A percentile compares a stretch with the other conserved stretches of the same genome.
Conservation (phyloP, 1,140 invertebrate genomes). For the Spodoptera frugiperda region DNA sequence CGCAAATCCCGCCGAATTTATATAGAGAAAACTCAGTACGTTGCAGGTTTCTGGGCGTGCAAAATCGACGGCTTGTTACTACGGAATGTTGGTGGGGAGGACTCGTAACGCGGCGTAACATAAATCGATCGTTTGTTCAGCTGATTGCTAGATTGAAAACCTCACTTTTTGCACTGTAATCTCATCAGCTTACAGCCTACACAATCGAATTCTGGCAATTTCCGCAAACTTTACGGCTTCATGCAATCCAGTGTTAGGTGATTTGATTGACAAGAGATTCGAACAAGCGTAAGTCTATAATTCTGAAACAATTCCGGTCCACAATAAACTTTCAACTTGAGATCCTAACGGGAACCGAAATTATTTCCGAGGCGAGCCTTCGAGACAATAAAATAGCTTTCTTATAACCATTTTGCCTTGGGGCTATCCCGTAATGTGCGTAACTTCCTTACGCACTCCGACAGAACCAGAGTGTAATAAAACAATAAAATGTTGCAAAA, state of each 20-base stretch:
- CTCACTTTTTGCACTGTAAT: slow-evolving; percentile 65
- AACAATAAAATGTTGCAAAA: slow-evolving; percentile 65
- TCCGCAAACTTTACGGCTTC: slow-evolving; percentile 11
- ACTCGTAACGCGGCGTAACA: slow-evolving; percentile 71
- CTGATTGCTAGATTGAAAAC: slow-evolving; percentile 77
- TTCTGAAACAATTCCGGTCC: slow-evolving; percentile 57
- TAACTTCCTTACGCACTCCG: slow-evolving; percentile 58
- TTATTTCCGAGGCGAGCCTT: slow-evolving; percentile 58
- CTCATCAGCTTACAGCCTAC: slow-evolving; percentile 49
- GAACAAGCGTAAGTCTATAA: slow-evolving; percentile 51
- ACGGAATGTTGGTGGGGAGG: slow-evolving; percentile 60
- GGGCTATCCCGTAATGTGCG: slow-evolving; percentile 57
- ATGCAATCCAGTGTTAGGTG: slow-evolving; percentile 37
- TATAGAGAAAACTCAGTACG: slow-evolving; percentile 71
- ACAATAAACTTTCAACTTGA: slow-evolving; percentile 61
- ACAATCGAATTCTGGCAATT: slow-evolving; percentile 35
- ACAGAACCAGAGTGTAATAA: slow-evolving; percentile 55
- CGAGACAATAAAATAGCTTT: slow-evolving; percentile 66
- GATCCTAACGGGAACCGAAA: slow-evolving; percentile 59
- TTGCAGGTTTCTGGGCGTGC: slow-evolving; percentile 66
- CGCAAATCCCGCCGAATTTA: slow-evolving; percentile 71
- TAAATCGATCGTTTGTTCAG: slow-evolving; percentile 78
- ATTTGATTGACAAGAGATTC: slow-evolving; percentile 48
- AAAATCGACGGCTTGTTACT: slow-evolving; percentile 66
- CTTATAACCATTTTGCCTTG: slow-evolving; percentile 60